Conservation (phyloP, 1,140 invertebrate species). For the Hypsibius dujardini region DNA sequence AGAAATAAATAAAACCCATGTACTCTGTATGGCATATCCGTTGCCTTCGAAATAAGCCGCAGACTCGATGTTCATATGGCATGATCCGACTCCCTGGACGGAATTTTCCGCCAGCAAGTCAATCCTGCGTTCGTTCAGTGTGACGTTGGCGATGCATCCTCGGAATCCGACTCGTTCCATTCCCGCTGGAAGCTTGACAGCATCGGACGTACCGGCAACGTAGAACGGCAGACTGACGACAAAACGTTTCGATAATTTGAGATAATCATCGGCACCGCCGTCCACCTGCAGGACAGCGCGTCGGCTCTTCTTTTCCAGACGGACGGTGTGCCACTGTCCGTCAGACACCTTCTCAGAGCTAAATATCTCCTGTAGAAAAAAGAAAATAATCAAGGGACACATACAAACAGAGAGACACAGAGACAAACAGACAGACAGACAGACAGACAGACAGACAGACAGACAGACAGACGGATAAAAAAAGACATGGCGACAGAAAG, state of each 20-base stretch:
- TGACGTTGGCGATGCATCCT: neutral
- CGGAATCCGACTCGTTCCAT: neutral
- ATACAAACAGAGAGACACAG: neutral
- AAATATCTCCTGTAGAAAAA: neutral
- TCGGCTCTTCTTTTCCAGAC: neutral
- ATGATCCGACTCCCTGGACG: neutral
- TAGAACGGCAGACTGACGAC: slow-evolving; percentile 14
- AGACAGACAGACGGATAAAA: neutral
- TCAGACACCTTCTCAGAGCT: neutral
- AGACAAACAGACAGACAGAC: neutral
- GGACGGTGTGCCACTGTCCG: slow-evolving; percentile 7
- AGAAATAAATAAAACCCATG: too few species aligned
- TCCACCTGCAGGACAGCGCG: neutral
- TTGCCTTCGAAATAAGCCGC: slow-evolving; percentile 16
- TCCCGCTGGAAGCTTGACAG: neutral
- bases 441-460: too few species aligned
- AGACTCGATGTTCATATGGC: neutral
- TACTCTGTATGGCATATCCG: neutral
- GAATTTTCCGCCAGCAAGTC: neutral
- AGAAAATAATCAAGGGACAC: neutral
- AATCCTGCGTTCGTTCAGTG: neutral
- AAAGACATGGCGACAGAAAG: neutral
- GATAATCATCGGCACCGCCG: neutral
- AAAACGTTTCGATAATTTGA: neutral
- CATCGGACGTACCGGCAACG: neutral